Conservation (phyloP, 2,888 invertebrate species). For the Ormyrus thymus region DNA sequence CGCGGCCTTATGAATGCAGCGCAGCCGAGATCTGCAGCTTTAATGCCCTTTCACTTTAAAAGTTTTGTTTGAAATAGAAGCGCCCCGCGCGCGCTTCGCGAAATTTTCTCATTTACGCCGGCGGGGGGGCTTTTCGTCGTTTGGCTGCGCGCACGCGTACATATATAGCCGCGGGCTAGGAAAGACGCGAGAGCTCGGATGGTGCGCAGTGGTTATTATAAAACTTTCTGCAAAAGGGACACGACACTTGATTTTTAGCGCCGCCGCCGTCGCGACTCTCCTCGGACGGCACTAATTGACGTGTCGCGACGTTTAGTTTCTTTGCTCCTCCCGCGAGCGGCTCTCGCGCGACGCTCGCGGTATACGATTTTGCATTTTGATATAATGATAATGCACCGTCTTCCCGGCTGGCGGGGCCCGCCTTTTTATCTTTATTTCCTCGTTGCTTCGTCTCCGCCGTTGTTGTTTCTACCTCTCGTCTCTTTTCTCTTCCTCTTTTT, state of each 20-base stretch:
- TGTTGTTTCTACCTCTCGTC: neutral
- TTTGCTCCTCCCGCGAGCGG: too few relatives aligned
- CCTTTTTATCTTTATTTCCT: too few relatives aligned
- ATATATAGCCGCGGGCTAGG: neutral
- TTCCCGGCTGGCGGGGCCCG: too few relatives aligned
- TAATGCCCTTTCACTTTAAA: slow-evolving; percentile 20
- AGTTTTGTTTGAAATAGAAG: neutral
- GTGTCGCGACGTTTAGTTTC: neutral
- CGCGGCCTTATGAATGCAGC: neutral
- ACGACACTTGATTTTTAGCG: neutral
- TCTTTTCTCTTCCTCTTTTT: neutral
- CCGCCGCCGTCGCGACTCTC: neutral
- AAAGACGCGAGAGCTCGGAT: neutral
- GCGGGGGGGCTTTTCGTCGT: neutral
- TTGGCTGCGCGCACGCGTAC: neutral
- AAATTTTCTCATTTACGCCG: slow-evolving; percentile 2
- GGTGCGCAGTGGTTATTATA: slow-evolving; percentile 8
- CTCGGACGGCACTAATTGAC: slow-evolving; percentile 24
- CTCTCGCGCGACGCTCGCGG: neutral
- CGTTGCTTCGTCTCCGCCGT: neutral
- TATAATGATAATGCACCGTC: slow-evolving; percentile 18
- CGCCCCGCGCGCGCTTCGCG: neutral
- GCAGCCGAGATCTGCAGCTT: neutral
- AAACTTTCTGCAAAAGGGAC: slow-evolving; percentile 2
- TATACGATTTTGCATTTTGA: slow-evolving; percentile 32